A percentile compares a stretch with the other conserved stretches of the same genome.
These are phyloP conservation scores for Zele albiditarsus DNA, from an alignment of 2,888 invertebrate genomes.

Conservation along the genomic window DNA sequence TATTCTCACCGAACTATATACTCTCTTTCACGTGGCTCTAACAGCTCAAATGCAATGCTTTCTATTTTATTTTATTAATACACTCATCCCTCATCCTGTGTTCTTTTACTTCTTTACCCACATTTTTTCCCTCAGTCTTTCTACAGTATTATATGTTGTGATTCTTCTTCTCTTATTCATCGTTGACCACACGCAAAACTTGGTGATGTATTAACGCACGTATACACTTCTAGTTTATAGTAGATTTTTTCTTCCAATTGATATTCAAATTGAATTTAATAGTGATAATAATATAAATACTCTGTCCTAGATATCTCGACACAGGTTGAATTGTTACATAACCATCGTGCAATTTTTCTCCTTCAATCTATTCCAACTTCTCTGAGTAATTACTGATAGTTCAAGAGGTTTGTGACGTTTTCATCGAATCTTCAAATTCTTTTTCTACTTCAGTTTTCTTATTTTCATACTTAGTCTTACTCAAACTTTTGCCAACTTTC, in stretches of 20 bases:
- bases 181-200: too few relatives aligned
- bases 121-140: constrained; percentile 25
- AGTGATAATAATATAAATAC: too few relatives aligned
- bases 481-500: background rate
- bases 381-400: constrained; percentile 44
- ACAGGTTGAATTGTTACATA: too few relatives aligned
- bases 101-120: background rate
- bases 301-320: too few relatives aligned
- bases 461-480: background rate
- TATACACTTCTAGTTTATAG: too few relatives aligned
- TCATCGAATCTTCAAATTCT: constrained; percentile 41
- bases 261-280: too few relatives aligned
- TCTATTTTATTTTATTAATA: background rate
- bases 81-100: background rate
- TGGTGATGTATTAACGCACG: too few relatives aligned
- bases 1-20: constrained; percentile 12
- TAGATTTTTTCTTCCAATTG: too few relatives aligned
- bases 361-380: constrained; percentile 39
- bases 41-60: background rate
- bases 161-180: constrained; percentile 25
- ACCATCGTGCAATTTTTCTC: background rate
- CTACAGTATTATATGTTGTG: constrained; percentile 22
- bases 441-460: background rate
- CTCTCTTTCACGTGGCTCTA: constrained; percentile 19
- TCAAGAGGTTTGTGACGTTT: constrained; percentile 45